Conservation (phyloP, 2,113 vertebrate genomes). For the Anguilla japonica region DNA sequence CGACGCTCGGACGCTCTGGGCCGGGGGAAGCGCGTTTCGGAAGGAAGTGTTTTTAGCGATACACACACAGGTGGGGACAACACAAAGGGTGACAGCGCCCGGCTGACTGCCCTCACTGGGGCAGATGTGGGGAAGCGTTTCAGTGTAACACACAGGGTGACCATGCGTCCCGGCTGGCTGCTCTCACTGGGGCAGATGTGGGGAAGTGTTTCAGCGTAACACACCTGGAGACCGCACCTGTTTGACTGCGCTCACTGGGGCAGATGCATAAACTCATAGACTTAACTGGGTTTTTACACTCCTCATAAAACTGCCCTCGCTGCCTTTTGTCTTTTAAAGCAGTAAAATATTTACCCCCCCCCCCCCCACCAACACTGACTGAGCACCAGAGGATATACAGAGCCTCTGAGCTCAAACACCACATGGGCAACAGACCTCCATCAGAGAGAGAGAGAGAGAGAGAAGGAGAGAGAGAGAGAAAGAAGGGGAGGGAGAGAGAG, state of each 20-base stretch:
- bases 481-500: no score
- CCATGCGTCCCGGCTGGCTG: no score
- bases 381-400: neutral
- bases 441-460: neutral
- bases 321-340: neutral
- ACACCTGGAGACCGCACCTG: neutral
- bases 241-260: neutral
- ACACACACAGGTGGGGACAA: no score
- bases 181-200: no score
- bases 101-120: no score
- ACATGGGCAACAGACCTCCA: neutral
- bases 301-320: neutral
- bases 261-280: neutral
- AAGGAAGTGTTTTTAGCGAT: no score
- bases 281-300: neutral
- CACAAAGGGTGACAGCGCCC: no score
- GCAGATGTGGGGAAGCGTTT: no score
- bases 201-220: neutral
- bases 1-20: no score
- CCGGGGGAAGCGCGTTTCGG: no score
- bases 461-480: no score
- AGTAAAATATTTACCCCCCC: neutral
- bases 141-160: neutral
- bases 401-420: neutral
- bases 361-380: neutral